Evolutionary conservation across 92 coral and sea anemone species (phyloP).

Genomic region (Paragorgia papillata): DNA sequence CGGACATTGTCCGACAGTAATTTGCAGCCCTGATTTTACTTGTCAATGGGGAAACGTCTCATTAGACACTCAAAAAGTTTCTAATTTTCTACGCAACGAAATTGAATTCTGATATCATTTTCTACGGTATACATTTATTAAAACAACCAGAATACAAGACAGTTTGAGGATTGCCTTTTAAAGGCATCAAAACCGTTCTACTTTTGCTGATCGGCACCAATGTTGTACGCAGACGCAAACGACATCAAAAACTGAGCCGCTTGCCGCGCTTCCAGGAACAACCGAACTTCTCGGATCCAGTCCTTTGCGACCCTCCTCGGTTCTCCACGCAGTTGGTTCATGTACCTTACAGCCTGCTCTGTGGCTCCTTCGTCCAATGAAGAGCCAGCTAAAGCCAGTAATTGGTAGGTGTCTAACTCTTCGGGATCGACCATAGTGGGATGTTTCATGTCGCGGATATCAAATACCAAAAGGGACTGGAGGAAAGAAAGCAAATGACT

Average conservation of each 20-base stretch:
- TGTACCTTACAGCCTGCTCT: slow-evolving; percentile 91
- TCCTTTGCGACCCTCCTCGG: slow-evolving; percentile 82
- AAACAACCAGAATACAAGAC: neutral
- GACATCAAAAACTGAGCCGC: slow-evolving; percentile 82
- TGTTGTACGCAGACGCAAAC: slow-evolving; percentile 73
- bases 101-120: too few relatives aligned
- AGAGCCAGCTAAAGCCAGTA: slow-evolving; percentile 86
- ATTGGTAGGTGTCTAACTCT: slow-evolving; percentile 76
- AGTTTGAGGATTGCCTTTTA: neutral
- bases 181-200: neutral
- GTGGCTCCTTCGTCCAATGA: slow-evolving; percentile 86
- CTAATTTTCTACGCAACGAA: too few relatives aligned
- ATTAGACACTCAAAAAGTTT: too few relatives aligned
- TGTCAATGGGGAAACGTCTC: too few relatives aligned
- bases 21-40: too few relatives aligned
- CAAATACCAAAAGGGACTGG: slow-evolving; percentile 89
- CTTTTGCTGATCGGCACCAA: slow-evolving; percentile 16
- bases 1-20: too few relatives aligned
- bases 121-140: slow-evolving; percentile 13
- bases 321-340: slow-evolving; percentile 93
- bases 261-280: slow-evolving; percentile 91
- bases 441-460: slow-evolving; percentile 72
- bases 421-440: slow-evolving; percentile 81
- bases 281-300: slow-evolving; percentile 92
- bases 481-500: slow-evolving; percentile 78